Percentiles rank a stretch among this genome's conserved stretches.
phyloP scores from a whole-genome alignment of 2,797 vertebrate species.

The Semotilus atromaculatus region DNA sequence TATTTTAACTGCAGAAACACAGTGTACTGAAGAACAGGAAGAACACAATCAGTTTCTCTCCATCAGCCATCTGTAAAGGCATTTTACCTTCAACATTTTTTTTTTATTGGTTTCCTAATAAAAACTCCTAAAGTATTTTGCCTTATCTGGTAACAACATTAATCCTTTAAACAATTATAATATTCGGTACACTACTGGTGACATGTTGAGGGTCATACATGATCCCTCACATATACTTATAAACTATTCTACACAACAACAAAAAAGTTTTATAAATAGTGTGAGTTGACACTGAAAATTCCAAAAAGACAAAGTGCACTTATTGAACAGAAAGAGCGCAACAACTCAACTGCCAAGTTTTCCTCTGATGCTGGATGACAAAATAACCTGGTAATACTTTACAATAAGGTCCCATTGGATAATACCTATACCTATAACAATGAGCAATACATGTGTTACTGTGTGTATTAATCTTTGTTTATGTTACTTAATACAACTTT shows the following conservation, averaged over 20 bases:
- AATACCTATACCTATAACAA: not conserved
- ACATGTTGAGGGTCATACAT: not conserved
- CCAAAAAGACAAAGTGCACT: not conserved
- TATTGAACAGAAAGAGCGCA: not conserved
- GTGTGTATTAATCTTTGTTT: no score
- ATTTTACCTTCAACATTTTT: not conserved
- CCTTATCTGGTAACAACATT: not conserved
- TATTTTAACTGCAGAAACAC: slow-evolving; percentile 12
- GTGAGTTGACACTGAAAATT: not conserved
- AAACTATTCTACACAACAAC: not conserved
- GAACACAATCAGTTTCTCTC: slow-evolving; percentile 16
- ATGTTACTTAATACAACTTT: no score
- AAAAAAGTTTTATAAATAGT: not conserved
- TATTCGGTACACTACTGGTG: not conserved
- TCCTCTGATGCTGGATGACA: not conserved
- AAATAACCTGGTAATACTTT: not conserved
- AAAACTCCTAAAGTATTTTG: not conserved
- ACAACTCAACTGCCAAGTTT: not conserved
- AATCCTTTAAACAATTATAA: slow-evolving; percentile 5
- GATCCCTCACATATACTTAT: no score
- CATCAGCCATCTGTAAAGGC: not conserved
- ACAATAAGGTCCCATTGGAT: not conserved
- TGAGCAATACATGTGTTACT: not conserved
- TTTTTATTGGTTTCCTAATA: not conserved
- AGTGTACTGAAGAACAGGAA: not conserved